Base-by-base conservation (phyloP, 2,888 invertebrate species). In the Subacronicta megacephala region DNA sequence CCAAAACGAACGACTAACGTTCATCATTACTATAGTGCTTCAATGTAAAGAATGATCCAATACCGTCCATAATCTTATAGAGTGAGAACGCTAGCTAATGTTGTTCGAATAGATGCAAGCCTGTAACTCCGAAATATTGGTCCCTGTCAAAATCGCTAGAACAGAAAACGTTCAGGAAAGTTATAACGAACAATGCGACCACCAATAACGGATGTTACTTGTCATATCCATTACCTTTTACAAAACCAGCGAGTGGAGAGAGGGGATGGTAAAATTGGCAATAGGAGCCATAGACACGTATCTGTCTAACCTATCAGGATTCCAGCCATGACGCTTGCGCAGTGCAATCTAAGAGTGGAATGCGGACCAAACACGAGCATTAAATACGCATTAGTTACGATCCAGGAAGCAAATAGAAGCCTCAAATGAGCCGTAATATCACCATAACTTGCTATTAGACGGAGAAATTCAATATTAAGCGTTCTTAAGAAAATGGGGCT, bases 331-430 rank as follows among this genome's bases (percentile, higher is more conserved):
- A 44, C 37, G 47, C 51, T 65, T 37, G 47, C 40, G 36, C 38
- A 56, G 26, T 36, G 47, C 57, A 63, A 66, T 59, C 45, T 47
- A 17, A 44, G 17, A 7, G 18, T 40, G 57, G 72, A 62, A 75
- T 68, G 64, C 61, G 54, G 57, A 54, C 55, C 54, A 52, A 75
- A 72, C 68, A 58, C 47, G 47, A 54, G 64, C 72, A 79, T 79
- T 75, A 77, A 79, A 76, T 64, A 66, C 64, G 58, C 70, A 72
- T 79, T 76, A 76, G 78, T 75, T 79, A 67, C 79, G 55, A 60
- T 52, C 51, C 65, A 71, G 51, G 51, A 64, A 72, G 66, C 64
- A 72, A 62, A 62, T 60, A 51, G 58, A 33, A 49, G 45, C 62
- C 40, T 41, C 60, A 69, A 74, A 75, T 75, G 59, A 66, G 58